A percentile compares a stretch with the other conserved stretches of the same genome.
phyloP scores from a whole-genome alignment of 2,888 invertebrate species.

The Ypsolopha scabrella region DNA sequence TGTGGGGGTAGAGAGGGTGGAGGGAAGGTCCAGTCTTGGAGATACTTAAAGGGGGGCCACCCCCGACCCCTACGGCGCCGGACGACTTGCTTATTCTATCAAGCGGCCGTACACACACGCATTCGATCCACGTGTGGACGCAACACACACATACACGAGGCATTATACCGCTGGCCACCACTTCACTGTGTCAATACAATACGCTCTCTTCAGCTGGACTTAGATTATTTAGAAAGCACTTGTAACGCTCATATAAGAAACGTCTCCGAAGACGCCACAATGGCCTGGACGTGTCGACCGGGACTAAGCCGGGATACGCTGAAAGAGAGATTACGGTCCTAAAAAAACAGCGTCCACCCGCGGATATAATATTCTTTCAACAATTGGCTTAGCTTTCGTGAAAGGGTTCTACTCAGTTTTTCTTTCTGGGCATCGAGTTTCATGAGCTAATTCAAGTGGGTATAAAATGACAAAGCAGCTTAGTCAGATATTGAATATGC shows the following conservation, averaged over 20 bases:
- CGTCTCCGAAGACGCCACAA: conserved; percentile 67
- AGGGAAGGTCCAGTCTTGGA: conserved; percentile 60
- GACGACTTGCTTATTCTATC: conserved; percentile 71
- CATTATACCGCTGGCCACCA: conserved; percentile 70
- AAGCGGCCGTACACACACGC: conserved; percentile 58
- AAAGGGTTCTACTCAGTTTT: conserved; percentile 12
- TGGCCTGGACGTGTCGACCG: conserved; percentile 65
- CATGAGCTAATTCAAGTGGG: too few relatives aligned
- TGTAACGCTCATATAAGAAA: conserved; percentile 72
- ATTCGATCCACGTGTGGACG: conserved; percentile 25
- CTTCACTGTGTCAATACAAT: conserved; percentile 72
- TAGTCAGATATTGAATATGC: conserved; percentile 13
- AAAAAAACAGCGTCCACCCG: conserved; percentile 64
- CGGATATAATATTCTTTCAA: conserved; percentile 54
- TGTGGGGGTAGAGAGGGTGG: conserved; percentile 55
- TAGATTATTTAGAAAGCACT: conserved; percentile 73
- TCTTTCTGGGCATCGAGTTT: conserved; percentile 2
- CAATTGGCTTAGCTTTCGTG: conserved; percentile 37
- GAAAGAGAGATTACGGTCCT: conserved; percentile 64
- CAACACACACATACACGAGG: conserved; percentile 39
- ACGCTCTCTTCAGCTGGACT: conserved; percentile 70
- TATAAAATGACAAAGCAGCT: conserved; percentile 1
- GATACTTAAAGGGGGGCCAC: conserved; percentile 51
- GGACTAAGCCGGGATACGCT: conserved; percentile 55
- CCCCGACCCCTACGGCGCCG: conserved; percentile 41